phyloP scores from a whole-genome alignment of 2,888 invertebrate species.

The Dyspetes luteomarginatus region DNA sequence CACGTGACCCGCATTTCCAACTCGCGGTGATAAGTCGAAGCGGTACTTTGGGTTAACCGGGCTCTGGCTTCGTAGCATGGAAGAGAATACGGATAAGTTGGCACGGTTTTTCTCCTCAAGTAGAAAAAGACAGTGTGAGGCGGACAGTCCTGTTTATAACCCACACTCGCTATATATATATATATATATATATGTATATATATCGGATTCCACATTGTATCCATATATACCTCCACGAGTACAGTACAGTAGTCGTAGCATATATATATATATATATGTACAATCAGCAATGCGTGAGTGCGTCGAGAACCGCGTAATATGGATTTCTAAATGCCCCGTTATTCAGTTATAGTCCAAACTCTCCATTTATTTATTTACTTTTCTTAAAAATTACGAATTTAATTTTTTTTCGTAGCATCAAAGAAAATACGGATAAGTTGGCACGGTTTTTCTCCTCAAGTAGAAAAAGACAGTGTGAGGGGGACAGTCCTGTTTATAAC shows the following conservation, averaged over 20 bases:
- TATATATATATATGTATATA: background rate
- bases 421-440: slow-evolving; percentile 5
- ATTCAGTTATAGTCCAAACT: slow-evolving; percentile 48
- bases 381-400: too few relatives aligned
- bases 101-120: slow-evolving; percentile 44
- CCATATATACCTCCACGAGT: too few relatives aligned
- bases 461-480: slow-evolving; percentile 42
- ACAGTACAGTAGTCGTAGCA: too few relatives aligned
- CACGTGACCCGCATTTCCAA: slow-evolving; percentile 66
- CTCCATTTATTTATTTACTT: slow-evolving; percentile 13
- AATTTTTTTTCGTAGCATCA: slow-evolving; percentile 5
- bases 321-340: slow-evolving; percentile 74
- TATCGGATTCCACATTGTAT: slow-evolving; percentile 35
- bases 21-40: slow-evolving; percentile 64
- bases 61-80: slow-evolving; percentile 12
- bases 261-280: too few relatives aligned
- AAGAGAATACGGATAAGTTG: slow-evolving; percentile 7
- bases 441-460: slow-evolving; percentile 44
- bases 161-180: slow-evolving; percentile 9
- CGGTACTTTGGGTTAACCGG: slow-evolving; percentile 66
- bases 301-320: slow-evolving; percentile 61
- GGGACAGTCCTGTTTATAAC: slow-evolving; percentile 43
- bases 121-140: slow-evolving; percentile 42
- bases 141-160: slow-evolving; percentile 43
- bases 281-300: slow-evolving; percentile 53